Evolutionary conservation across 2,888 invertebrate genomes (phyloP), one percentile per base, ranked within the genome.

Genomic region (Thereva unica): DNA sequence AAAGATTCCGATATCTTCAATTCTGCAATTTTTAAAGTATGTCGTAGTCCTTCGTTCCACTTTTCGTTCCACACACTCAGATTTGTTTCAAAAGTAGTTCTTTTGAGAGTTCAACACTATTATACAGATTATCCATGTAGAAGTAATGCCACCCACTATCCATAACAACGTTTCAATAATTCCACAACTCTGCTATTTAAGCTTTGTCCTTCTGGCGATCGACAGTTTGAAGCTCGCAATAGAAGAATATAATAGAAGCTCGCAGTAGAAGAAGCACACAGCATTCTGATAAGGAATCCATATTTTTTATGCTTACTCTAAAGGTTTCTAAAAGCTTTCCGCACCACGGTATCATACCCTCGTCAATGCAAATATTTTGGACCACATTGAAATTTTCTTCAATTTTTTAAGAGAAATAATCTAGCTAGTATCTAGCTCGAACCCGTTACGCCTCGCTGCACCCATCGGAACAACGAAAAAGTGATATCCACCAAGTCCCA

Each of bases 261-360:
- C n/a, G n/a, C n/a, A n/a, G 38, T 70, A 57, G 4, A 47, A n/a
- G 70, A 69, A 67, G 69, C 67, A 34, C 66, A 68, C 12, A 64
- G 10, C 67, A 64, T 68, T 8, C 67, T 42, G 34, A 64, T 12
- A n/a, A 67, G 67, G 47, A 70, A 57, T 8, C 67, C 70, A 40
- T 68, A 69, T 67, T 69, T 70, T 3, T n/a, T n/a, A n/a, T n/a
- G 40, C 67, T 35, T 66, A 68, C 64, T 69, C 66, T 7, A 3
- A 40, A 7, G 68, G 63, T n/a, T 66, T 66, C 12, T 68, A 70
- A 37, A 57, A 70, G 35, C 47, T 66, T 56, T 55, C 64, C 67
- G 23, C 59, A 53, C 70, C 67, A 68, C 42, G 64, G 64, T 37
- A 66, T 68, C 54, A 70, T 68, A 3, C 38, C 10, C 37, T 53